Evolutionary conservation across 1,140 invertebrate genomes (phyloP).

Genomic region (Lepidotrigona ventralis): DNA sequence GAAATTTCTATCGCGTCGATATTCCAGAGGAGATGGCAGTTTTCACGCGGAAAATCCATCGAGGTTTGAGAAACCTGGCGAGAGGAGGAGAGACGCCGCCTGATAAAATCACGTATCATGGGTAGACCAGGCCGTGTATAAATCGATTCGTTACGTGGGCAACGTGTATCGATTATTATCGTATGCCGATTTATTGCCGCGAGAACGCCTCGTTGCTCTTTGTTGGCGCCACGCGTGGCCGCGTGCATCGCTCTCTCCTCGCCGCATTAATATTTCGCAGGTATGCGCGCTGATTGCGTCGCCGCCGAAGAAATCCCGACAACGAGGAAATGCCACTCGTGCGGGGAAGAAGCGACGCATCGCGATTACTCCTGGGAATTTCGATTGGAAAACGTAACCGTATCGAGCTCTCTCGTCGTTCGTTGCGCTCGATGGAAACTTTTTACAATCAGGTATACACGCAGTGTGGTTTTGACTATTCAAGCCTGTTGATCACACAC

Average conservation of each 20-base stretch:
- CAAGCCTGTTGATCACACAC: conserved; percentile 84
- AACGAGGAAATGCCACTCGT: not conserved
- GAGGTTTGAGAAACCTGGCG: not conserved
- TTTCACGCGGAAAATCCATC: not conserved
- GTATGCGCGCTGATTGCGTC: conserved; percentile 11
- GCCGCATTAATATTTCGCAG: conserved; percentile 23
- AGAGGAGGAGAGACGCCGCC: not conserved
- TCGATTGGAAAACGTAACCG: not conserved
- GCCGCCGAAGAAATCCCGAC: conserved; percentile 3
- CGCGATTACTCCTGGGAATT: conserved; percentile 21
- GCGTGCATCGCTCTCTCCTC: not conserved
- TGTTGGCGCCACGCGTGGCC: conserved; percentile 36
- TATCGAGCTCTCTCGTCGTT: not conserved
- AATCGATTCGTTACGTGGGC: conserved; percentile 65
- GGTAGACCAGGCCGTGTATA: conserved; percentile 45
- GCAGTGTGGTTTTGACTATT: not conserved
- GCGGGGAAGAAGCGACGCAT: not conserved
- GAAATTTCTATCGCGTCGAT: not conserved
- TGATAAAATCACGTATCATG: conserved; percentile 6
- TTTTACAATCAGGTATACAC: not conserved
- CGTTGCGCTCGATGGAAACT: not conserved
- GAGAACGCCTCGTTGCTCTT: conserved; percentile 35
- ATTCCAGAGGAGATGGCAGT: fast-evolving
- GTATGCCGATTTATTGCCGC: conserved; percentile 59
- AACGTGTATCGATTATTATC: conserved; percentile 64